Conservation (phyloP, 1,140 invertebrate genomes). For the Asbolus verrucosus region DNA sequence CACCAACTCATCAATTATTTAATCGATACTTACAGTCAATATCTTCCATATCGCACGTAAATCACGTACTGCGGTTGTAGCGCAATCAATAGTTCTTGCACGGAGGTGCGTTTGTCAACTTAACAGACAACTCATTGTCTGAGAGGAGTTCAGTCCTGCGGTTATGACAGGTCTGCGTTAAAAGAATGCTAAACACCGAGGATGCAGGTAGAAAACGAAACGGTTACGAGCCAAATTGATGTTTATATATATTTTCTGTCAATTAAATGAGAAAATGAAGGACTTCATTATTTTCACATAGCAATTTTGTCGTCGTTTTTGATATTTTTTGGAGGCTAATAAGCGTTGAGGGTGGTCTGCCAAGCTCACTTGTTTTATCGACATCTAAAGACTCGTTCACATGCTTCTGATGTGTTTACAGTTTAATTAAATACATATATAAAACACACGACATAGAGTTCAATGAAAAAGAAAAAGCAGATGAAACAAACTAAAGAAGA, state of each 20-base stretch:
- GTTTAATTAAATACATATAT: no score
- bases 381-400: no score
- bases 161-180: no score
- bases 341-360: no score
- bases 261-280: slow-evolving; percentile 3
- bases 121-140: slow-evolving; percentile 43
- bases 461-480: no score
- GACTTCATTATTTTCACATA: no score
- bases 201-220: slow-evolving; percentile 25
- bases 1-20: background rate
- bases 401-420: no score
- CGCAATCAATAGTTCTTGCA: slow-evolving; percentile 9
- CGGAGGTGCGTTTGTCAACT: slow-evolving; percentile 27
- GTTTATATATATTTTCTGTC: slow-evolving; percentile 28
- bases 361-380: no score
- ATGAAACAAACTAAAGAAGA: no score
- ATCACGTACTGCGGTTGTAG: slow-evolving; percentile 2
- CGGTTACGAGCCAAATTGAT: slow-evolving; percentile 6
- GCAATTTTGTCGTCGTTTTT: no score
- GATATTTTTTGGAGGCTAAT: no score
- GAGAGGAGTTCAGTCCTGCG: slow-evolving; percentile 10
- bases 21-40: slow-evolving; percentile 14
- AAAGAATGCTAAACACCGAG: slow-evolving; percentile 42
- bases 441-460: no score
- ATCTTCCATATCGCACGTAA: slow-evolving; percentile 5